Percentiles rank a stretch among this genome's conserved stretches.
Evolutionary conservation across 2,797 vertebrate genomes (phyloP).

Genomic region (Cercopithecus mitis): DNA sequence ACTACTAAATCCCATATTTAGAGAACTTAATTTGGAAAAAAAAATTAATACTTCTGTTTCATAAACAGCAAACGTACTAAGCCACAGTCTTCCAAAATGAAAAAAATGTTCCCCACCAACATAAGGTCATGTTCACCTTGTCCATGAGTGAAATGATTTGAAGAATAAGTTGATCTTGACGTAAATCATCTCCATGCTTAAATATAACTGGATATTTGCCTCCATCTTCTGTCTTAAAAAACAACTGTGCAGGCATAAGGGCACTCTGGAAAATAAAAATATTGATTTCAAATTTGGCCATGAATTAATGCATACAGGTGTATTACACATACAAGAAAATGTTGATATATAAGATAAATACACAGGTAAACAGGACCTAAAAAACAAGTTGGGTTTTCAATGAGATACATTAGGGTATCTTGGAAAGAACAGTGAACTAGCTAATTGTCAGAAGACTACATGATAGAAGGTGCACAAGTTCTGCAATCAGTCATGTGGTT

Average conservation of each 20-base stretch:
- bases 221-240: constrained; percentile 96
- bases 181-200: constrained; percentile 97
- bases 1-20: neutral
- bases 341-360: neutral
- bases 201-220: constrained; percentile 98
- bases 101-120: neutral
- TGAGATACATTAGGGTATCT: neutral
- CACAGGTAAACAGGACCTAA: neutral
- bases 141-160: constrained; percentile 99
- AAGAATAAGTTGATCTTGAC: constrained; percentile 98
- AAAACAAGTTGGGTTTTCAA: neutral
- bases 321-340: neutral
- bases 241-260: constrained; percentile 97
- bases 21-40: neutral
- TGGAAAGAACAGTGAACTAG: neutral
- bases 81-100: neutral
- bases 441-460: neutral
- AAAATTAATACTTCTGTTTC: neutral
- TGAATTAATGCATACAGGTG: neutral
- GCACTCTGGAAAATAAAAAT: constrained; percentile 89
- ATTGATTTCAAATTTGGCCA: neutral
- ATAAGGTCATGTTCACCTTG: constrained; percentile 87
- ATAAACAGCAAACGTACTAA: neutral
- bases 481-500: neutral
- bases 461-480: neutral